phyloP scores from a whole-genome alignment of 2,888 invertebrate genomes.

The Elmis aenea region DNA sequence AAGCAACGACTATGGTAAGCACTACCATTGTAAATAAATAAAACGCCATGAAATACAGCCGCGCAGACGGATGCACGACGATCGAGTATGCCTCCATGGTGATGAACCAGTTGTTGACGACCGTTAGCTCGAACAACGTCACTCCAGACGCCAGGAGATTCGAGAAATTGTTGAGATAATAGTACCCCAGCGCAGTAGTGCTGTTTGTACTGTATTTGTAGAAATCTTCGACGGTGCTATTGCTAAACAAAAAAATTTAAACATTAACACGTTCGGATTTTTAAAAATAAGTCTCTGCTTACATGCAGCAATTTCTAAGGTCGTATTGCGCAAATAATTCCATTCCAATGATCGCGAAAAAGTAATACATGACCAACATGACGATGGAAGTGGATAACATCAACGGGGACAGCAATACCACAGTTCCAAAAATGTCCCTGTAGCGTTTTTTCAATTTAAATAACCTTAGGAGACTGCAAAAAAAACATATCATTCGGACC shows the following conservation, averaged over 20 bases:
- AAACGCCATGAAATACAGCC: constrained; percentile 85
- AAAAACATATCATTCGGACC: too few relatives aligned
- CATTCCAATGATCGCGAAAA: constrained; percentile 88
- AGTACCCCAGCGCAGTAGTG: constrained; percentile 71
- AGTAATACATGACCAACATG: constrained; percentile 80
- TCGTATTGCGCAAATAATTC: constrained; percentile 73
- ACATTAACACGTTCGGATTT: constrained; percentile 2
- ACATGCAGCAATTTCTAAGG: constrained; percentile 79
- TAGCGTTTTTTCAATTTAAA: constrained; percentile 79
- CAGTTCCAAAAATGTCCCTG: constrained; percentile 76
- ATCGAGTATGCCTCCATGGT: constrained; percentile 82
- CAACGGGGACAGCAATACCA: constrained; percentile 74
- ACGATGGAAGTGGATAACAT: constrained; percentile 81
- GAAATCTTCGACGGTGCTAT: constrained; percentile 79
- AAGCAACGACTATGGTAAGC: constrained; percentile 84
- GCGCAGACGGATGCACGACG: constrained; percentile 64
- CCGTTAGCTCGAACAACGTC: constrained; percentile 83
- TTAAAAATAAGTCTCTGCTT: too few relatives aligned
- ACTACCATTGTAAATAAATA: constrained; percentile 87
- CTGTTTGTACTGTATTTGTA: constrained; percentile 66
- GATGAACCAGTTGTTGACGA: constrained; percentile 91
- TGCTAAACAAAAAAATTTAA: constrained; percentile 31
- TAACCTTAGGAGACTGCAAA: constrained; percentile 55
- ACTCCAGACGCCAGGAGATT: constrained; percentile 71
- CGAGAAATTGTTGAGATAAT: constrained; percentile 77